Evolutionary conservation across 2,888 invertebrate genomes (phyloP), one percentile per base, ranked within the genome.

Genomic region (Callyntrura guangdongensis): DNA sequence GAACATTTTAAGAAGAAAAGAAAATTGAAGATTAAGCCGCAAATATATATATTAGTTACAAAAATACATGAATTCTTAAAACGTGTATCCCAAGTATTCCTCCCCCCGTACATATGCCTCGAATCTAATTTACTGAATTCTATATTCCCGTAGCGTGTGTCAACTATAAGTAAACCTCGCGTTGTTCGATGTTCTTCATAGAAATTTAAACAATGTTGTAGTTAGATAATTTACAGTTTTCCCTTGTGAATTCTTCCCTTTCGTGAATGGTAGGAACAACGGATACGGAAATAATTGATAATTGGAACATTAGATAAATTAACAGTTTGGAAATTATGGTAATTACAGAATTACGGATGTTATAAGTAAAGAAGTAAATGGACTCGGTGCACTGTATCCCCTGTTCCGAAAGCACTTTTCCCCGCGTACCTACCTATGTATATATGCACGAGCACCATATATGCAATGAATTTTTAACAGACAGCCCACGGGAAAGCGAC

Each of bases 231-330:
- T 36, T 59, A 14, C 17, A n/a, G 6, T 59, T 59, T 59, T 17
- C 17, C 17, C n/a, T 6, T 1, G 1, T 17, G 59, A 9, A 59
- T 59, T 59, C 59, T 17, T 17, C 9, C 36, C 14, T 69, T 3
- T 17, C 36, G 14, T 69, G 69, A 22, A 11, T 56, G 6, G 17
- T 17, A 67, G 1, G 45, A 45, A 36, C 8, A 20, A 72, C 45
- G 36, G 45, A 45, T 72, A 45, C 9, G 45, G 45, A 72, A 45
- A 72, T 72, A 72, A 72, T 72, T 72, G 72, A n/a, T 72, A 72
- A 45, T 72, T 72, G 45, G 45, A 45, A 45, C 45, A 17, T 47
- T 72, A n/a, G 45, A 36, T 45, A 45, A 67, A 25, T 36, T 36
- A 36, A 36, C 36, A 1, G 45, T 17, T 17, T 45, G 20, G 45